phyloP scores from a whole-genome alignment of 1,140 invertebrate genomes.

The Megalonaias nervosa region DNA sequence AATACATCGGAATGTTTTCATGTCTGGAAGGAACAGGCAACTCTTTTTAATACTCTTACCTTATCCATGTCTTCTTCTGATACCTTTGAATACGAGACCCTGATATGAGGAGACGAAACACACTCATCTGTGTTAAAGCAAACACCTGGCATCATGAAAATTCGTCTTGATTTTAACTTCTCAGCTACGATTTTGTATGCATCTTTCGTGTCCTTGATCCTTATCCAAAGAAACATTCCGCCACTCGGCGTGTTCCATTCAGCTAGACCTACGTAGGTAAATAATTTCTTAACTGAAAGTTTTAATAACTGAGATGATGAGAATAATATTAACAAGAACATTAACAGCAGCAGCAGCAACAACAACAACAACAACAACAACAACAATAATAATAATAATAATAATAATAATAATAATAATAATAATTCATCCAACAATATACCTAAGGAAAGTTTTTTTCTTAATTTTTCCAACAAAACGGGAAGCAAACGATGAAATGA shows the following conservation, averaged over 20 bases:
- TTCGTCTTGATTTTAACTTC: conserved; percentile 1
- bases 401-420: too few relatives aligned
- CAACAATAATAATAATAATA: too few relatives aligned
- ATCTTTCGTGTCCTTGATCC: conserved; percentile 12
- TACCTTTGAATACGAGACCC: conserved; percentile 15
- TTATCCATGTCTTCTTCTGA: conserved; percentile 24
- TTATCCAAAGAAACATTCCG: conserved; percentile 34
- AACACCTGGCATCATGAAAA: conserved; percentile 11
- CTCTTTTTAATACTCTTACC: not conserved
- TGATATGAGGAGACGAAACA: not conserved
- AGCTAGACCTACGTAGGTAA: conserved; percentile 10
- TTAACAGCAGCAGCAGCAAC: too few relatives aligned
- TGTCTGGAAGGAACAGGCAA: too few relatives aligned
- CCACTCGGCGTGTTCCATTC: conserved; percentile 24
- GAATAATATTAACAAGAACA: too few relatives aligned
- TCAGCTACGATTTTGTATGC: not conserved
- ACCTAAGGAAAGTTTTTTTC: too few relatives aligned
- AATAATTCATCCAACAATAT: too few relatives aligned
- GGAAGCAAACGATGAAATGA: too few relatives aligned
- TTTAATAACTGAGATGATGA: too few relatives aligned
- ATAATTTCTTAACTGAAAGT: not conserved
- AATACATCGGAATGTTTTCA: too few relatives aligned
- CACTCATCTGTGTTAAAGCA: conserved; percentile 1
- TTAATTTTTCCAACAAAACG: too few relatives aligned
- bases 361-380: too few relatives aligned